Base-by-base conservation (phyloP, 2,888 invertebrate genomes). In the Reticulitermes lucifugus region DNA sequence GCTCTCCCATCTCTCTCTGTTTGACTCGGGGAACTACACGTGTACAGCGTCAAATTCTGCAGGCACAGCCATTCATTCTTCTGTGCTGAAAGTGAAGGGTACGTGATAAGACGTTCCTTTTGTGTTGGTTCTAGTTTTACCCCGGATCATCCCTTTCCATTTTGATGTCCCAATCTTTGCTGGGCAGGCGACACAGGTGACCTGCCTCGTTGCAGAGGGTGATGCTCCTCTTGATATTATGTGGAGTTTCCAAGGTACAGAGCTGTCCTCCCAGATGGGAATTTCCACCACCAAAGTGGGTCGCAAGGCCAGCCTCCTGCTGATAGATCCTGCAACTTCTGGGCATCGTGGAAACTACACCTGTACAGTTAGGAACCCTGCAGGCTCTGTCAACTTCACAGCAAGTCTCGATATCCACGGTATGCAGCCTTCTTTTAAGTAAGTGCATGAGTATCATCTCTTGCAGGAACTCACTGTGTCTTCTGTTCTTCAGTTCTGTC, bases 81-180 rank as follows among this genome's bases (percentile, higher is more conserved):
- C 93, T 83, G 89, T 89, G 86, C 91, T 94, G 84, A 91, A 92
- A 89, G 94, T 94, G 83, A 93, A 94, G 90, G 77, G 77, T 77
- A 77, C 22, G 77, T 77, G 21, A 6, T 77, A 77, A 77, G 51
- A 77, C 22, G n/a, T 77, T 77, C 77, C 21, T 21, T 77, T 77
- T 77, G 41, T 77, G 46, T 77, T 77, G 77, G 87, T 94, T 94
- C 91, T 94, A 96, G 96, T 96, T 92, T 90, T 94, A 89, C 96
- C 96, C 90, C 95, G 94, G 91, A 96, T 96, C 91, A 94, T 93
- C 91, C 96, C 96, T 89, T 96, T 96, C 92, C 94, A 94, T 90
- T 96, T 96, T 91, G 93, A 94, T 90, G 93, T 94, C 88, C 95
- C 96, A 89, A 94, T 96, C 89, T 94, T 94, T 91, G 94, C 95